Base-by-base conservation (phyloP, 2,888 invertebrate species). In the Zaprionus lineosus region DNA sequence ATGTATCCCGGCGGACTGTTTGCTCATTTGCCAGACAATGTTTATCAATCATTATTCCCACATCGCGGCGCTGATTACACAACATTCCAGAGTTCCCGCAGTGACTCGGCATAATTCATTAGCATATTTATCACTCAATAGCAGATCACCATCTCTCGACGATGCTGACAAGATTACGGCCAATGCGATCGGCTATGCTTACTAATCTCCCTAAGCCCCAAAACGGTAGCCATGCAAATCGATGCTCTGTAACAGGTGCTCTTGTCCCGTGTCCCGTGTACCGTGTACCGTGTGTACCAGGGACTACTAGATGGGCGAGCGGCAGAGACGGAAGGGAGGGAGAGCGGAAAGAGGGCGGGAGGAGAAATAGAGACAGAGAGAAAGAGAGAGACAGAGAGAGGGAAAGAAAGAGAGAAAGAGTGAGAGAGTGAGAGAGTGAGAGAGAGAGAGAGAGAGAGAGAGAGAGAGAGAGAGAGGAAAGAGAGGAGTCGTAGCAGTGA, bases 201-300 rank as follows among this genome's bases (percentile, higher is more conserved):
- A 3, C 21, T 24, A 15, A 40, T 31, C 41, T 14, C 24, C 39
- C 8, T 43, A 59, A 29, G 28, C 31, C 44, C 34, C 40, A 36
- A 52, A 73, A 73, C 69, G 69, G 69, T 69, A 68, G 69, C 69
- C 74, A 69, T 73, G 74, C 69, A 73, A 73, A 69, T 73, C 74
- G 69, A 62, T 53, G 74, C 52, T 24, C 59, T 72, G 58, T 36
- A 73, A 66, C 77, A 83, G 86, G 86, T 79, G 78, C 81, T 84
- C 76, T 72, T 84, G 77, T 47, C 73, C 43, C 53, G 66, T 6
- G 8, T 24, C n/a, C 21, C 7, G 4, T 1, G 24, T 24, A 24
- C 24, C 8, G 24, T 24, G 24, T 19, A 19, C 57, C 69, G 56
- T 51, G n/a, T n/a, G n/a, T n/a, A n/a, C n/a, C n/a, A n/a, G n/a